Evolutionary conservation across 37 sponge, comb jelly and placozoan species (phyloP), one percentile per base, ranked within the genome.

Genomic region (Oscarella lobularis): DNA sequence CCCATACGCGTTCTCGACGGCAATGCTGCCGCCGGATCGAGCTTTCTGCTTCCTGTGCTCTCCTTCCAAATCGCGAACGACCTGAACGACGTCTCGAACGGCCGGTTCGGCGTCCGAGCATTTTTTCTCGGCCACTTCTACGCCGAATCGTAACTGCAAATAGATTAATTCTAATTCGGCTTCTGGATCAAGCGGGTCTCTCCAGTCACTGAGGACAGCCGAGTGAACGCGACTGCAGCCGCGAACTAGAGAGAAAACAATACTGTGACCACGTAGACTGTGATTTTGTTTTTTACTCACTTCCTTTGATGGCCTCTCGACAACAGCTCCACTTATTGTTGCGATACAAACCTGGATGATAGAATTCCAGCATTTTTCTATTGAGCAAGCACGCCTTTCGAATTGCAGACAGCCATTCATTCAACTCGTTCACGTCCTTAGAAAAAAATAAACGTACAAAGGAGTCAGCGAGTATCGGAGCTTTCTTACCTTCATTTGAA

Each of bases 101-200:
- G n/a, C n/a, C n/a, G n/a, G n/a, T n/a, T n/a, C n/a, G n/a, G n/a
- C n/a, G n/a, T n/a, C n/a, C n/a, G n/a, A n/a, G n/a, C n/a, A 68
- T 68, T 41, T 75, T 32, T 55, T 75, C 38, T 31, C 41, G n/a
- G 79, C 76, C 36, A 36, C 35, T 3, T 78, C 60, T n/a, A 75
- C 71, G 1, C 85, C 89, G 36, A 87, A 84, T 2, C 37, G 33
- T 71, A 86, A 87, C 85, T 92, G 98, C 29, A 87, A 85, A 81
- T 81, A 84, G 66, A 96, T 81, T n/a, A 85, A 78, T 41, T 96
- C 92, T 3, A 89, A 82, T 65, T 96, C 92, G 29, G 86, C 83
- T 33, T 96, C 87, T 55, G 92, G 90, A 67, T 96, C 93, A 36
- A 96, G 85, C 0, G 98, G 98, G 69, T 96, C 98, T 39, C 90